phyloP scores from a whole-genome alignment of 2,888 invertebrate species.

The Iphiclides podalirius region DNA sequence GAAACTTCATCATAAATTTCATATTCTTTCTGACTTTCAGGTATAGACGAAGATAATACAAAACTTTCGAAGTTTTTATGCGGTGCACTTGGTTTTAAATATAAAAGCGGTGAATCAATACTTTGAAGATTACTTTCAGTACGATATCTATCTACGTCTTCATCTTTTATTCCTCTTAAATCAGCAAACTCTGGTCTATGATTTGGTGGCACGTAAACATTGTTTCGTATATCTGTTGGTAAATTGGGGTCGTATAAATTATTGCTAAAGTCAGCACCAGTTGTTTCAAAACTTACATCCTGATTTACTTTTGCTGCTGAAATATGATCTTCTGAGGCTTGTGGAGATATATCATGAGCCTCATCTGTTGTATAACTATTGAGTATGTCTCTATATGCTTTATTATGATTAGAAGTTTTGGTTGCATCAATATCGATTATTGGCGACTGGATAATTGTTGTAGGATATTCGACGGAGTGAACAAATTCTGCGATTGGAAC shows the following conservation, averaged over 20 bases:
- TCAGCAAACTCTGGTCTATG: slow-evolving; percentile 61
- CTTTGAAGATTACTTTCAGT: slow-evolving; percentile 70
- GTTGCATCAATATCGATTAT: slow-evolving; percentile 79
- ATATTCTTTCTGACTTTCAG: slow-evolving; percentile 54
- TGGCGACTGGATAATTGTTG: slow-evolving; percentile 85
- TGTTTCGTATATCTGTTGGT: slow-evolving; percentile 47
- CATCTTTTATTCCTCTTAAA: slow-evolving; percentile 64
- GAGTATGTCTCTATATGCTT: slow-evolving; percentile 63
- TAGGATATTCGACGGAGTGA: slow-evolving; percentile 86
- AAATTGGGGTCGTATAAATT: slow-evolving; percentile 54
- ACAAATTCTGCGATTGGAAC: slow-evolving; percentile 84
- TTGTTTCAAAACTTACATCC: slow-evolving; percentile 68
- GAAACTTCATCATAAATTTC: slow-evolving; percentile 67
- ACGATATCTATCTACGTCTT: slow-evolving; percentile 68
- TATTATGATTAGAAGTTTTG: slow-evolving; percentile 53
- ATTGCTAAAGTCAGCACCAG: slow-evolving; percentile 58
- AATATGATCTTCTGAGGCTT: slow-evolving; percentile 71
- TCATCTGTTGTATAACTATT: slow-evolving; percentile 61
- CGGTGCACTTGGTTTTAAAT: slow-evolving; percentile 72
- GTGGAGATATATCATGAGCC: slow-evolving; percentile 75
- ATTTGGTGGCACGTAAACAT: slow-evolving; percentile 45
- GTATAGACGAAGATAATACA: slow-evolving; percentile 48
- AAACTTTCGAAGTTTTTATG: slow-evolving; percentile 77
- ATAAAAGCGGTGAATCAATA: slow-evolving; percentile 81
- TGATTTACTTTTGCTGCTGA: slow-evolving; percentile 61